Percentiles rank a stretch among this genome's conserved stretches.
phyloP scores from a whole-genome alignment of 2,113 vertebrate species.

The Cyphomyrus discorhynchus region DNA sequence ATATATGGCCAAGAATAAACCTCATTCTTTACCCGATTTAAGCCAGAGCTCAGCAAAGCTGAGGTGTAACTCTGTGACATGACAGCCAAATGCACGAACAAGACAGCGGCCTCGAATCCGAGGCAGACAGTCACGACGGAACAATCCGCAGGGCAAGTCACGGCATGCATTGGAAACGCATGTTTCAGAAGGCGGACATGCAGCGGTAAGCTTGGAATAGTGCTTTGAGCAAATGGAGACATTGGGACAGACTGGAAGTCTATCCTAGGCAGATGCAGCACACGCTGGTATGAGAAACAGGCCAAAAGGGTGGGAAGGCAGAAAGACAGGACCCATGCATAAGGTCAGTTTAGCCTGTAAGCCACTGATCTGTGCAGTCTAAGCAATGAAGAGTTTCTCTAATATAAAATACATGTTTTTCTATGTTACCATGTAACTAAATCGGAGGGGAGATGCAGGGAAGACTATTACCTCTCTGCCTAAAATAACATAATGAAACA shows the following conservation, averaged over 20 bases:
- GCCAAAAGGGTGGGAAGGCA: background rate
- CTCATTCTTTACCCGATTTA: background rate
- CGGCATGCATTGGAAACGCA: background rate
- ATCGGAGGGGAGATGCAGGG: background rate
- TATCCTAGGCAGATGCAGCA: constrained; percentile 27
- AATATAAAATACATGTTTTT: background rate
- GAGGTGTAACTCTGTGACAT: background rate
- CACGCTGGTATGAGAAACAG: background rate
- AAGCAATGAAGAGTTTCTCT: background rate
- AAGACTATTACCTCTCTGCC: background rate
- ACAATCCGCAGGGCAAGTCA: constrained; percentile 23
- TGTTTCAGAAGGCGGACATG: background rate
- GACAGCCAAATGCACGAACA: background rate
- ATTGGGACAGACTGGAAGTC: constrained; percentile 26
- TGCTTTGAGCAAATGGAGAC: constrained; percentile 27
- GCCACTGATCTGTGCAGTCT: background rate
- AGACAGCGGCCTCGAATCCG: background rate
- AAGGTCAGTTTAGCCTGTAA: background rate
- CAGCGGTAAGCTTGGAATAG: background rate
- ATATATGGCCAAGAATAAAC: background rate
- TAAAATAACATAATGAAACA: background rate
- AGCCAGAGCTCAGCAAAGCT: background rate
- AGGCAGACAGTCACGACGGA: background rate
- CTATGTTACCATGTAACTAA: background rate
- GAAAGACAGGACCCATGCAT: background rate